Evolutionary conservation across 2,797 vertebrate genomes (phyloP).

Genomic region (Molothrus aeneus): DNA sequence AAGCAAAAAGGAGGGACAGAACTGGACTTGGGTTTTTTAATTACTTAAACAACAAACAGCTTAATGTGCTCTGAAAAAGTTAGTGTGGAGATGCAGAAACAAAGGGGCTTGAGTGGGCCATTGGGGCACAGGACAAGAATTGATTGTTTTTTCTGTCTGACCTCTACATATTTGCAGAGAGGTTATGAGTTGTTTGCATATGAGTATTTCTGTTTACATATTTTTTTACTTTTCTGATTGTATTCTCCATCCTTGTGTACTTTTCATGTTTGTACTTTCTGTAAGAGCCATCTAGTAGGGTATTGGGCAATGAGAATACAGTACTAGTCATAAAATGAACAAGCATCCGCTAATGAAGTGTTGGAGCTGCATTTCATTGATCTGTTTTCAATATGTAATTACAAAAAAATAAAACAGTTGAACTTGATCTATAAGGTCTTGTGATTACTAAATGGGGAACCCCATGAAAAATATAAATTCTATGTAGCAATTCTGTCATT

Average conservation of each 20-base stretch:
- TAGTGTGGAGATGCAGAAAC: not conserved
- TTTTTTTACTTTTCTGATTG: not conserved
- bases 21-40: not conserved
- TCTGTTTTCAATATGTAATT: not conserved
- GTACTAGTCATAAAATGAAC: not conserved
- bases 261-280: not conserved
- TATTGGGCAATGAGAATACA: not conserved
- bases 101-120: not conserved
- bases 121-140: not conserved
- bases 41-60: not conserved
- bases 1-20: not conserved
- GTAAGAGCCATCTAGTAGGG: not conserved
- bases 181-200: not conserved
- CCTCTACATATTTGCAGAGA: not conserved
- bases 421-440: not conserved
- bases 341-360: not conserved
- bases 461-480: not conserved
- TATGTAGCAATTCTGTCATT: not conserved
- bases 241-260: not conserved
- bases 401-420: not conserved
- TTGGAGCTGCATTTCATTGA: not conserved
- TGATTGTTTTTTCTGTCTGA: not conserved
- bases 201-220: not conserved
- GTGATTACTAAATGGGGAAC: not conserved
- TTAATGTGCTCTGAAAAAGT: not conserved